These are phyloP conservation scores for Chloromyia formosa DNA, from an alignment of 2,888 invertebrate species.

Conservation along the genomic window DNA sequence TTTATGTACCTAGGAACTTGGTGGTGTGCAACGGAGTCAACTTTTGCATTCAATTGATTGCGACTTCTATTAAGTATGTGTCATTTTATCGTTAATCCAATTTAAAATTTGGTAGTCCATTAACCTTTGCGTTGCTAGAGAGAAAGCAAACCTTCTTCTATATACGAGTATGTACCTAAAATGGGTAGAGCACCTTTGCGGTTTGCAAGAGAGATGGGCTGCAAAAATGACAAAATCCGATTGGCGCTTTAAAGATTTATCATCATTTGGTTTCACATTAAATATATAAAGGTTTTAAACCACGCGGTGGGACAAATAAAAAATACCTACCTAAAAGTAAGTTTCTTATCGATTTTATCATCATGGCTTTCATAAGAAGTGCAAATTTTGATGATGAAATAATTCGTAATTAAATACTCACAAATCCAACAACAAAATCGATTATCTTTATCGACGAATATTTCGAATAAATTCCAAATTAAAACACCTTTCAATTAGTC, in stretches of 20 bases:
- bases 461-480: neutral
- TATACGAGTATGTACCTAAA: too few species aligned
- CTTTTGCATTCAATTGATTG: neutral
- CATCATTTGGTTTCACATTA: too few species aligned
- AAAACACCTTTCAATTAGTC: neutral
- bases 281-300: too few species aligned
- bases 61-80: neutral
- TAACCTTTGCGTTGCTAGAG: conserved; percentile 50
- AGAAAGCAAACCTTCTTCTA: conserved; percentile 50
- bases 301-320: too few species aligned
- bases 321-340: too few species aligned
- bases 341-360: neutral
- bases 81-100: conserved; percentile 41
- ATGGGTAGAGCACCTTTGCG: conserved; percentile 10
- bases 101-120: conserved; percentile 52
- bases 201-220: conserved; percentile 38
- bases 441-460: neutral
- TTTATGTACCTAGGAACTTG: too few species aligned
- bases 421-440: neutral
- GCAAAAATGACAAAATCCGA: conserved; percentile 6
- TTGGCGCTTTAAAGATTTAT: neutral
- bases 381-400: conserved; percentile 7
- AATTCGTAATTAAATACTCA: conserved; percentile 29
- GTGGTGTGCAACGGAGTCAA: too few species aligned
- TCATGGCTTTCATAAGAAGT: conserved; percentile 28